Base-by-base conservation (phyloP, 2,113 vertebrate species). In the Pangasianodon gigas region DNA sequence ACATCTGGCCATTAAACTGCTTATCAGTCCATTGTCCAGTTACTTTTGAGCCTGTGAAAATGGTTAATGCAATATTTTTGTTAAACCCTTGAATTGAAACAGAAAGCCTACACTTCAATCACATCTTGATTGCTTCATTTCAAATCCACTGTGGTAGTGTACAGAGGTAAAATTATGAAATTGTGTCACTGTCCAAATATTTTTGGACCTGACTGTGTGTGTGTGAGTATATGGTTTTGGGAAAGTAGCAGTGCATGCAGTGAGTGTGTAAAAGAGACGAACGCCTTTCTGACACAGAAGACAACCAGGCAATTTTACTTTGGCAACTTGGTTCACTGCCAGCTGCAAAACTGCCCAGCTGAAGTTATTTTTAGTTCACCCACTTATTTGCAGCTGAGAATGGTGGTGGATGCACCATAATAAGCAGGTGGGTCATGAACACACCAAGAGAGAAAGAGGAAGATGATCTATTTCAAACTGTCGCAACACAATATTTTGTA, bases 311-410 rank as follows among this genome's bases (percentile, higher is more conserved):
- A 91, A 93, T 94, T 95, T 92, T 92, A 91, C 93, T 87, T 69
- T 62, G 83, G 89, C 93, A 89, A 90, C 93, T 92, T 93, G 93
- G 94, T 93, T 91, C 91, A 83, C 84, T 92, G 90, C 92, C 87
- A 93, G 93, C 92, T 91, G 91, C 90, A 89, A 37, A 37, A 90
- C 88, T 86, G 86, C 91, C 90, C 89, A 90, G 87, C 92, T 90
- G 90, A 91, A 91, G 94, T 92, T 95, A 95, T 95, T 95, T 95
- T 95, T 96, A 95, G 94, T 93, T 85, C 54, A 52, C 93, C 85
- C 89, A 86, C 92, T 90, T 90, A 94, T 93, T 90, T 84, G 85
- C 88, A 60, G 91, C 85, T 87, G 85, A 89, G 60, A 87, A 89
- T 90, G 89, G 93, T 89, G 92, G 84, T 90, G 88, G 92, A 94